Evolutionary conservation across 2,797 vertebrate species (phyloP), one percentile per base, ranked within the genome.

Genomic region (Siniperca undulata): DNA sequence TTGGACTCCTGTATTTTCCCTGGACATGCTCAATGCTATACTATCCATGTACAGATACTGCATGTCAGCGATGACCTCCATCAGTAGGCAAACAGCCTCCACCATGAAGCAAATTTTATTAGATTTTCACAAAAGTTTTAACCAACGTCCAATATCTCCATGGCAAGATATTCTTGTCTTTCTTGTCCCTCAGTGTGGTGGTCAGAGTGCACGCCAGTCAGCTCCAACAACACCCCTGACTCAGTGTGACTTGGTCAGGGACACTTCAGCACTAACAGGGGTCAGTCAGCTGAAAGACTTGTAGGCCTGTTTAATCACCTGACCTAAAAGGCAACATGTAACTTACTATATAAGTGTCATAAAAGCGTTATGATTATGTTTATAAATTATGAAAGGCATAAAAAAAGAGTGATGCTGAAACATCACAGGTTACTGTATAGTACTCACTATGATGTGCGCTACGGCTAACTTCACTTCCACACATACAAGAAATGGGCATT

Each of bases 31-130:
- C 22, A 36, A 9, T 67, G 40, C 22, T 55, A 1, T 3, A 24
- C 3, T 53, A 30, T 38, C 36, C 67, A 36, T 42, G 52, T n/a
- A 61, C 7, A 58, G 55, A 53, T 14, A 50, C 73, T 24, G 30
- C 77, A 71, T 62, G 24, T 44, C 30, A 22, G 58, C 56, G 11
- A 2, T 73, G 73, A 82, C 81, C 80, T 74, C 76, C 38, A 76
- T 40, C 70, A 61, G 22, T 0, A 30, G 11, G 42, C 17, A n/a
- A 66, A 20, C 38, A 22, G 44, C 12, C 73, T 50, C 58, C 42
- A 42, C 12, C 24, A 59, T 44, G 11, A 27, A 68, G 16, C 27
- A 59, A 58, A 36, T 58, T 22, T 13, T 40, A 11, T 10, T 8
- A 3, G 9, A 50, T 36, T 70, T 48, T 58, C 16, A 17, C 24